These are phyloP conservation scores for Blera fallax DNA, from an alignment of 2,888 invertebrate species.

Conservation along the genomic window DNA sequence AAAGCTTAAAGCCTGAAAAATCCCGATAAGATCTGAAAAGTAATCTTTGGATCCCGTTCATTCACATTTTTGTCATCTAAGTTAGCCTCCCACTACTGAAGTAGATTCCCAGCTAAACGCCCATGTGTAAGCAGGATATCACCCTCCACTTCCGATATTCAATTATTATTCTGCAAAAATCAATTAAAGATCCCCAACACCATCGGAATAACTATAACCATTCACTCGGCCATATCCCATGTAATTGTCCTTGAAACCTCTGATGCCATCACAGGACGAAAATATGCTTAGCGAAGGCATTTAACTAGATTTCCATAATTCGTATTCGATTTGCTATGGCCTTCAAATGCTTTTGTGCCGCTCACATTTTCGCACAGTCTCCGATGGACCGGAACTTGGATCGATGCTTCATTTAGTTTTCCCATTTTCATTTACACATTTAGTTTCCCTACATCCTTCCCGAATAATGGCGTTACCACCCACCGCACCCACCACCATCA, in stretches of 20 bases:
- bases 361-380: neutral
- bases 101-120: too few relatives aligned
- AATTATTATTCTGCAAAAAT: neutral
- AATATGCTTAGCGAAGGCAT: constrained; percentile 26
- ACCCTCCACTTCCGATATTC: too few relatives aligned
- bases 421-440: constrained; percentile 55
- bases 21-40: too few relatives aligned
- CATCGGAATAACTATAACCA: constrained; percentile 6
- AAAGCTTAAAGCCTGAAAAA: too few relatives aligned
- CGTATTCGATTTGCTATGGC: constrained; percentile 42
- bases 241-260: constrained; percentile 36
- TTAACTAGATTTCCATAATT: constrained; percentile 65
- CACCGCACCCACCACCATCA: too few relatives aligned
- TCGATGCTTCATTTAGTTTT: constrained; percentile 52
- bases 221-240: constrained; percentile 5
- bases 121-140: too few relatives aligned
- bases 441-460: constrained; percentile 12
- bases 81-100: too few relatives aligned
- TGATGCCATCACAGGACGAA: neutral
- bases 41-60: too few relatives aligned
- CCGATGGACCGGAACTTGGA: constrained; percentile 24
- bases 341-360: neutral
- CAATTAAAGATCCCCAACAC: constrained; percentile 14
- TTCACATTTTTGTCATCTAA: too few relatives aligned
- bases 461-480: constrained; percentile 6